Percentiles rank a stretch among this genome's conserved stretches.
These are phyloP conservation scores for Drosophila niveifrons DNA, from an alignment of 2,888 invertebrate species.

Conservation along the genomic window DNA sequence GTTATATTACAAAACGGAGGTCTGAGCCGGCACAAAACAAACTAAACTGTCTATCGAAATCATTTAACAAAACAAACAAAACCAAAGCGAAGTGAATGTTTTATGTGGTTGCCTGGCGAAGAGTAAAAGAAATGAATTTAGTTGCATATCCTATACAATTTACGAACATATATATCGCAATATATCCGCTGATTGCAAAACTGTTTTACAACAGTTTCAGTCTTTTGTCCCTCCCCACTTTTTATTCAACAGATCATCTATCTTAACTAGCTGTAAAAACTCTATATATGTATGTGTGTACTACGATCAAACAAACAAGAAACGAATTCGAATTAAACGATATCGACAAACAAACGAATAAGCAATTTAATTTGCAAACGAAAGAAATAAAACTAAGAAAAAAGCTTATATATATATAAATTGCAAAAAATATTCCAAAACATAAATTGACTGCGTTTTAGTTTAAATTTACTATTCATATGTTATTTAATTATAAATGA, in stretches of 20 bases:
- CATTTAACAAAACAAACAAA: constrained; percentile 24
- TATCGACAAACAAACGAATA: constrained; percentile 7
- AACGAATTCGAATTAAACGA: constrained; percentile 7
- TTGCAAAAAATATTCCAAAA: constrained; percentile 77
- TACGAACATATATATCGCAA: constrained; percentile 42
- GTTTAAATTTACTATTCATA: constrained; percentile 74
- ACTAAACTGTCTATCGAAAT: background rate
- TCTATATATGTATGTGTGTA: constrained; percentile 17
- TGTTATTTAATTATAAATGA: constrained; percentile 76
- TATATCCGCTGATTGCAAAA: constrained; percentile 56
- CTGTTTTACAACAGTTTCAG: constrained; percentile 39
- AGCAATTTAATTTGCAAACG: constrained; percentile 36
- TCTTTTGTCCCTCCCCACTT: constrained; percentile 35
- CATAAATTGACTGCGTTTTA: constrained; percentile 79
- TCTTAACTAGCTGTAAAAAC: constrained; percentile 53
- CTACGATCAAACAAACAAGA: constrained; percentile 6
- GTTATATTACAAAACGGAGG: constrained; percentile 24
- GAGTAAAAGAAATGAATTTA: constrained; percentile 67
- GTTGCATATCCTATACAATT: constrained; percentile 76
- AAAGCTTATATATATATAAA: constrained; percentile 34
- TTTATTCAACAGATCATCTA: constrained; percentile 41
- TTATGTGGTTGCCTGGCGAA: constrained; percentile 16
- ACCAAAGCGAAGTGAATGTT: constrained; percentile 20
- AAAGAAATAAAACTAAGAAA: constrained; percentile 17
- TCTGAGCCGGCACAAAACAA: constrained; percentile 8